Evolutionary conservation across 2,113 vertebrate genomes (phyloP).

Genomic region (Odontophorus gujanensis): DNA sequence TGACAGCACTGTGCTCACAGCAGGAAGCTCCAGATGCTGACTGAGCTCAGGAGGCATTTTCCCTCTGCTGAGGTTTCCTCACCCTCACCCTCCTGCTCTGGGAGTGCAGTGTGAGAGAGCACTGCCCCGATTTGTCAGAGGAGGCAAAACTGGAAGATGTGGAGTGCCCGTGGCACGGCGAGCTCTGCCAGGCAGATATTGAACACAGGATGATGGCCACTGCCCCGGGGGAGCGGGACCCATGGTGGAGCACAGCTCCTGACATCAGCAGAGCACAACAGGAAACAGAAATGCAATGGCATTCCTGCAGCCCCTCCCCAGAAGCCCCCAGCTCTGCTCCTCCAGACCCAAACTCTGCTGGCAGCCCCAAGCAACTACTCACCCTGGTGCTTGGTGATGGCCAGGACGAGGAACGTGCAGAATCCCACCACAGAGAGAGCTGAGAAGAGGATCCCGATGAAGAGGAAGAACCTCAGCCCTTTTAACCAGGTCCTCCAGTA

Average conservation of each 20-base stretch:
- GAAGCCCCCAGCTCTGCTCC: not conserved
- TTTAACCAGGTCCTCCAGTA: conserved; percentile 97
- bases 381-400: conserved; percentile 87
- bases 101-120: rapidly evolving
- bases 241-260: rapidly evolving
- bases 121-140: not conserved
- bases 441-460: conserved; percentile 85
- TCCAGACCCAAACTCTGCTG: not conserved
- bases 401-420: conserved; percentile 86
- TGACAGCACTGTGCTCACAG: not conserved
- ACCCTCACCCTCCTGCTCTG: not conserved
- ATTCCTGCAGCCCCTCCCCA: not conserved
- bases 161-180: not conserved
- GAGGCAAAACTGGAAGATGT: rapidly evolving
- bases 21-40: not conserved
- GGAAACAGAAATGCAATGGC: rapidly evolving
- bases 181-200: not conserved
- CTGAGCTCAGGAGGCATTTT: not conserved
- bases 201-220: not conserved
- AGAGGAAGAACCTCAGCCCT: conserved; percentile 91
- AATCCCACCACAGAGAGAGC: conserved; percentile 83
- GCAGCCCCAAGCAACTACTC: conserved; percentile 44
- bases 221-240: not conserved
- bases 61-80: not conserved
- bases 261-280: not conserved